Conservation (phyloP, 2,888 invertebrate genomes). For the Zhuqinia jingwanae region DNA sequence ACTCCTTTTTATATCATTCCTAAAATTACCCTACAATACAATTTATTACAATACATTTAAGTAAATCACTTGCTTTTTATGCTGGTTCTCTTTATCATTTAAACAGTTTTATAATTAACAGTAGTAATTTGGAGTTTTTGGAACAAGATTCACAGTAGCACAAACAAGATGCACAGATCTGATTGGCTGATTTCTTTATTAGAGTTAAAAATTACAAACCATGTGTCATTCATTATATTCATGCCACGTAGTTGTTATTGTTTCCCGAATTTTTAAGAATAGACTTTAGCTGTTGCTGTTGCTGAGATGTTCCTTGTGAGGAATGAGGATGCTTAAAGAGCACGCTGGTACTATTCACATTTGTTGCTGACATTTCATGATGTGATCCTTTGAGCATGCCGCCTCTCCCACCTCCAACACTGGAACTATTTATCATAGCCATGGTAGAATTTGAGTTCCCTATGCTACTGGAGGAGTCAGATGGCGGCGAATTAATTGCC, state of each 20-base stretch:
- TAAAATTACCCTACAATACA: not conserved
- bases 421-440: not conserved
- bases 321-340: constrained; percentile 48
- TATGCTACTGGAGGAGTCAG: constrained; percentile 5
- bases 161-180: too few relatives aligned
- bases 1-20: not conserved
- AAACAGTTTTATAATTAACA: too few relatives aligned
- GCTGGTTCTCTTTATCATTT: too few relatives aligned
- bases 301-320: constrained; percentile 38
- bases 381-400: constrained; percentile 8
- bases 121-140: too few relatives aligned
- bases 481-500: constrained; percentile 35
- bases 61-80: too few relatives aligned
- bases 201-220: too few relatives aligned
- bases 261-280: constrained; percentile 77
- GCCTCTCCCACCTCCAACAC: not conserved
- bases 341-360: constrained; percentile 52
- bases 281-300: constrained; percentile 76
- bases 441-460: constrained; percentile 54
- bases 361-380: constrained; percentile 20
- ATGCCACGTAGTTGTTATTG: constrained; percentile 77
- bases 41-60: too few relatives aligned
- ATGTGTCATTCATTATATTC: not conserved
- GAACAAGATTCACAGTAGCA: too few relatives aligned
- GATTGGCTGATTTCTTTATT: too few relatives aligned